These are phyloP conservation scores for Tringa solitaria DNA, from an alignment of 2,113 vertebrate species.

Conservation along the genomic window DNA sequence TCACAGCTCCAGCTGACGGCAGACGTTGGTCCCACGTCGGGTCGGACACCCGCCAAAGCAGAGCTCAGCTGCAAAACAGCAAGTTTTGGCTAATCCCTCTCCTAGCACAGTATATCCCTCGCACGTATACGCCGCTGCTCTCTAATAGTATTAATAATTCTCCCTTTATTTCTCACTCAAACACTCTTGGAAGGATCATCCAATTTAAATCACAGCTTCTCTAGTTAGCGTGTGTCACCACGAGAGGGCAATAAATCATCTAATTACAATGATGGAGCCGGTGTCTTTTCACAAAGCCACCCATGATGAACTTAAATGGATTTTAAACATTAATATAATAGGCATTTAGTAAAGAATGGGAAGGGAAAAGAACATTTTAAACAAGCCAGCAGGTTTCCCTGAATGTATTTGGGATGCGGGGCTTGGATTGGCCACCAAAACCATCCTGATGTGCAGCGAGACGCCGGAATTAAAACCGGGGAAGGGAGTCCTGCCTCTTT, in stretches of 20 bases:
- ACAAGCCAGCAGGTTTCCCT: slow-evolving; percentile 46
- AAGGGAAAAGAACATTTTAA: slow-evolving; percentile 60
- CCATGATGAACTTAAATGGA: slow-evolving; percentile 67
- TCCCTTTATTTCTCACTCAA: slow-evolving; percentile 58
- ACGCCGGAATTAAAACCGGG: background rate
- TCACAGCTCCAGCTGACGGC: background rate
- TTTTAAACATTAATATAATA: slow-evolving; percentile 72
- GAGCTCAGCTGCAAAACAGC: background rate
- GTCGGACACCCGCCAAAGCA: background rate
- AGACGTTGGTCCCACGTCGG: fast-evolving
- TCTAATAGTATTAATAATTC: slow-evolving; percentile 52
- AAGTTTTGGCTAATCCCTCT: slow-evolving; percentile 45
- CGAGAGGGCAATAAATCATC: slow-evolving; percentile 77
- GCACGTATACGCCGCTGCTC: background rate
- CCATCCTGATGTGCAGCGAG: slow-evolving; percentile 31
- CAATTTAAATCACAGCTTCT: slow-evolving; percentile 71
- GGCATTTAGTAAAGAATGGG: slow-evolving; percentile 64
- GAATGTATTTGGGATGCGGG: slow-evolving; percentile 45
- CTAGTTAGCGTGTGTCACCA: slow-evolving; percentile 53
- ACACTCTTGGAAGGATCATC: slow-evolving; percentile 56
- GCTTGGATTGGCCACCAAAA: slow-evolving; percentile 50
- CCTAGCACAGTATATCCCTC: background rate
- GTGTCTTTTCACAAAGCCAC: slow-evolving; percentile 34
- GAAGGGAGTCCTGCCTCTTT: slow-evolving; percentile 36
- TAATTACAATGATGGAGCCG: slow-evolving; percentile 59